Base-by-base conservation (phyloP, 2,888 invertebrate species). In the Synergus japonicus region DNA sequence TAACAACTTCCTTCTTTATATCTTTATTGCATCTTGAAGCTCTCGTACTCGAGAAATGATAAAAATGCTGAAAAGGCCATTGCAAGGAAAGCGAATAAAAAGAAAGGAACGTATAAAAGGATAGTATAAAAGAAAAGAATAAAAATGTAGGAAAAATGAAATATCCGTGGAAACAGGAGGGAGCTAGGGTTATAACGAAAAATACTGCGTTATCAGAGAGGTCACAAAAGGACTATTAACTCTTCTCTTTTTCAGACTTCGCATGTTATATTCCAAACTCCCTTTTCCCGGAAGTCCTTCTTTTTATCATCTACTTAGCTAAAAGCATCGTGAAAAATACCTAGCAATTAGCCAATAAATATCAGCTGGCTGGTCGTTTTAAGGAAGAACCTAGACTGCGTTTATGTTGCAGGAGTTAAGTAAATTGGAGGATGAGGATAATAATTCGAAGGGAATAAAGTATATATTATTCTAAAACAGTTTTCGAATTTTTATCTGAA, bases 241-340 rank as follows among this genome's bases (percentile, higher is more conserved):
- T 73, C 18, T 54, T 73, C 54, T 37, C 67, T 54, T 54, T 54
- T 73, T 37, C 73, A 54, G 37, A 54, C 73, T 73, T 54, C 12
- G 73, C 73, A 73, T 73, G 49, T 69, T 69, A 69, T 69, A 69
- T 29, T 69, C 18, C 73, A 5, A 73, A 73, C 73, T 73, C 15
- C 18, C 15, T 37, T 41, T 73, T n/a, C 54, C n/a, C 54, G 73
- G 49, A 76, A 76, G 58, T 49, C 58, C 76, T 63, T 43, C 18
- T 79, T 77, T 83, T 83, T 81, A 83, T 79, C 69, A 79, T 76
- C 81, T 79, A 82, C 81, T 80, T 77, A 63, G 83, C 83, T 83
- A 80, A 82, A 82, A 83, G 83, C 83, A 82, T 83, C 78, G 77
- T 80, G 76, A 79, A 82, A 79, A 82, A 82, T 83, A 80, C 60